Conservation (phyloP, 1,140 invertebrate species). For the Wasmannia auropunctata region DNA sequence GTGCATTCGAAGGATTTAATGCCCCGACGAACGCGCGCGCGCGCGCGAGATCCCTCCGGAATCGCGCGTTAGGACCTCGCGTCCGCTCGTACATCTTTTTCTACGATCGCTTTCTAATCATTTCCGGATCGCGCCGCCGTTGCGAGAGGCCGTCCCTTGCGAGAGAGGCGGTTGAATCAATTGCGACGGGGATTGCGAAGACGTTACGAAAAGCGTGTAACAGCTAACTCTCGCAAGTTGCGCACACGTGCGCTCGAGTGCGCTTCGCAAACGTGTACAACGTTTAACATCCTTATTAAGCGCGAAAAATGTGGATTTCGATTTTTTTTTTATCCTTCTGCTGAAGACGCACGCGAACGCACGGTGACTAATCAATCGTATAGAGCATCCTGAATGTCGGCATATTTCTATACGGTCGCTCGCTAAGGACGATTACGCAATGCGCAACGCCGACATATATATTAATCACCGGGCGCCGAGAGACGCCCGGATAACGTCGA, state of each 20-base stretch:
- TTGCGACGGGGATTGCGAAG: neutral
- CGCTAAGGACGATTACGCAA: constrained; percentile 56
- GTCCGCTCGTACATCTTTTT: constrained; percentile 40
- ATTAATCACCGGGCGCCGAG: constrained; percentile 33
- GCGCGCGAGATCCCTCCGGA: constrained; percentile 46
- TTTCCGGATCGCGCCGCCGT: constrained; percentile 36
- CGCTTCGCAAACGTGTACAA: neutral
- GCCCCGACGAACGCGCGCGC: constrained; percentile 15
- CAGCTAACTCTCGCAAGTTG: neutral
- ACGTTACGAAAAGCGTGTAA: constrained; percentile 2
- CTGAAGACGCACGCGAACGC: neutral
- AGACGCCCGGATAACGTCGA: constrained; percentile 47
- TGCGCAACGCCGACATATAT: constrained; percentile 34
- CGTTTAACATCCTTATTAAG: neutral
- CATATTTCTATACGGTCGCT: constrained; percentile 18
- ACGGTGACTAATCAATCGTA: constrained; percentile 46
- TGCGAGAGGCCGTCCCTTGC: constrained; percentile 4
- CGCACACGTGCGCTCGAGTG: neutral
- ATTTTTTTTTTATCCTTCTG: neutral
- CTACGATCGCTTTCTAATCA: constrained; percentile 51
- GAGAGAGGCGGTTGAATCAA: constrained; percentile 4
- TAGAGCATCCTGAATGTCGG: constrained; percentile 32
- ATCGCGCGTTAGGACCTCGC: constrained; percentile 67
- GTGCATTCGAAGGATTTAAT: constrained; percentile 79
- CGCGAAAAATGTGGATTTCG: neutral